A percentile compares a stretch with the other conserved stretches of the same genome.
phyloP scores from a whole-genome alignment of 2,797 vertebrate genomes.

The Falco rusticolus region DNA sequence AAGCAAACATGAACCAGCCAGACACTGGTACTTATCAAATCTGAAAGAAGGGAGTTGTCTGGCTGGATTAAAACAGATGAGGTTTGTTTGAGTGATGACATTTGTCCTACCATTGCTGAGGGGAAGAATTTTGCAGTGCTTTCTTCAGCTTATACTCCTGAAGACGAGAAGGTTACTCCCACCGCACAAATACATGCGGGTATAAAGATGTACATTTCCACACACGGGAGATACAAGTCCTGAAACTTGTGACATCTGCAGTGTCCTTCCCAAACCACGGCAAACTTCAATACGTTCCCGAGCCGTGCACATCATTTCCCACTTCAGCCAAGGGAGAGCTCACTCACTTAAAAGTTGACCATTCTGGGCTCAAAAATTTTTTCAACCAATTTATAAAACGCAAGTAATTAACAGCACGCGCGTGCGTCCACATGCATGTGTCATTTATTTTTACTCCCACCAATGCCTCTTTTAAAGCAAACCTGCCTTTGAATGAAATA shows the following conservation, averaged over 20 bases:
- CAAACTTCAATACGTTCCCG: slow-evolving; percentile 32
- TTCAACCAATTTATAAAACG: slow-evolving; percentile 4
- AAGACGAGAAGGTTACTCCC: background rate
- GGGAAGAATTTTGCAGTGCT: background rate
- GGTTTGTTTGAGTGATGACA: slow-evolving; percentile 41
- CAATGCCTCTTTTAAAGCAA: background rate
- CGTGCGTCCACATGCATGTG: background rate
- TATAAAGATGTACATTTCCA: background rate
- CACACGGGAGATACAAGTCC: background rate
- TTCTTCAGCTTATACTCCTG: background rate
- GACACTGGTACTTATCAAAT: slow-evolving; percentile 60
- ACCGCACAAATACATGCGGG: background rate
- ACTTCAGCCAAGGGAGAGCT: background rate
- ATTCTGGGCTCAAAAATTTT: background rate
- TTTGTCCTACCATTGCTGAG: background rate
- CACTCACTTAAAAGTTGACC: background rate
- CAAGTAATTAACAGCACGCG: background rate
- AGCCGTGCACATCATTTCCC: background rate
- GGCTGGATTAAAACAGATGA: slow-evolving; percentile 37
- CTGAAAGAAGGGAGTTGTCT: slow-evolving; percentile 51
- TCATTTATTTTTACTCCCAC: slow-evolving; percentile 36
- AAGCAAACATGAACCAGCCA: slow-evolving; percentile 30
- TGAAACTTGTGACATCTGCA: slow-evolving; percentile 56
- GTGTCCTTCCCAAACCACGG: slow-evolving; percentile 31
- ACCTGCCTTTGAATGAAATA: background rate